A percentile compares a stretch with the other conserved stretches of the same genome.
Conservation (phyloP, 2,888 invertebrate species). For the Autographa pulchrina region DNA sequence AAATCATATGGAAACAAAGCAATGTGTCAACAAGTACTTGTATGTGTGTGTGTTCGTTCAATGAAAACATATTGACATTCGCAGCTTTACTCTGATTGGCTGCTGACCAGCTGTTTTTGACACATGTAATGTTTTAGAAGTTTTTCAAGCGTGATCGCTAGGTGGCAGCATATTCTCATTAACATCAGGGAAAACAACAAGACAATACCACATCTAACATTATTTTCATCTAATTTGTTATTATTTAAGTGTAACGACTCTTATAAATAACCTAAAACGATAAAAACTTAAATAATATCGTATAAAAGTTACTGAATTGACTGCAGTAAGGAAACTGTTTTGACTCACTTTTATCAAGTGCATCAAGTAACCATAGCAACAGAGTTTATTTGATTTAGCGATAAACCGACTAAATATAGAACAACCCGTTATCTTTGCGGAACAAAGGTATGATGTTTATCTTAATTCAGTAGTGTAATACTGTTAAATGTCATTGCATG, state of each 20-base stretch:
- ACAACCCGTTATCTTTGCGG: not conserved
- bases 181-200: conserved; percentile 66
- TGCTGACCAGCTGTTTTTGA: conserved; percentile 87
- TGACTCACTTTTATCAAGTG: conserved; percentile 50
- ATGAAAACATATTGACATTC: conserved; percentile 79
- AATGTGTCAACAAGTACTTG: conserved; percentile 78
- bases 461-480: not conserved
- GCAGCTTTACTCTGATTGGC: conserved; percentile 75
- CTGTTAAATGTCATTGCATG: conserved; percentile 22
- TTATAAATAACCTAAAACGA: rapidly evolving
- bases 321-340: conserved; percentile 17
- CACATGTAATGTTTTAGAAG: conserved; percentile 52
- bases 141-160: conserved; percentile 54
- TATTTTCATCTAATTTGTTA: not conserved
- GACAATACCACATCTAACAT: not conserved
- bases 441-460: not conserved
- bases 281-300: rapidly evolving
- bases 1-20: conserved; percentile 86
- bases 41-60: conserved; percentile 73
- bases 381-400: conserved; percentile 56
- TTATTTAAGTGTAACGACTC: not conserved
- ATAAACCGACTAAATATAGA: conserved; percentile 58
- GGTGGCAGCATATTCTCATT: conserved; percentile 75
- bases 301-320: conserved; percentile 37
- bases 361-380: conserved; percentile 74